phyloP scores from a whole-genome alignment of 2,797 vertebrate genomes.

The Lacerta bilineata region DNA sequence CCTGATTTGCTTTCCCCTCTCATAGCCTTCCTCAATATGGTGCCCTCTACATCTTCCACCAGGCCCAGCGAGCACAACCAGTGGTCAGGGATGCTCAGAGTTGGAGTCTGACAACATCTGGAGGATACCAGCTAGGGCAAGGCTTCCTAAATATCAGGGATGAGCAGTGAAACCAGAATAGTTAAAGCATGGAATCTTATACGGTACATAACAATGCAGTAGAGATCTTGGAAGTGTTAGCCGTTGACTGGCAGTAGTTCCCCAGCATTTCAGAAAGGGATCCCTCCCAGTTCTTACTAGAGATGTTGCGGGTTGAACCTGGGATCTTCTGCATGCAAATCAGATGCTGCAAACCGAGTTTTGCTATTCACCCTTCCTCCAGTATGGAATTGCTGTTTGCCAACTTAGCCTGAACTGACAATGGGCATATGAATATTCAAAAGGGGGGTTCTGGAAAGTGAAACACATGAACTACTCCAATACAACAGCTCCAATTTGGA shows the following conservation, averaged over 20 bases:
- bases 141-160: neutral
- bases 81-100: neutral
- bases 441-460: neutral
- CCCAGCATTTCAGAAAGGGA: too few relatives aligned
- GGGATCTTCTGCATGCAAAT: too few relatives aligned
- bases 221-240: neutral
- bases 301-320: too few relatives aligned
- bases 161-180: neutral
- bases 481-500: neutral
- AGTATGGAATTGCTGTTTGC: neutral
- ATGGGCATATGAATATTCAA: neutral
- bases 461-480: neutral
- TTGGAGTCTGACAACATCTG: neutral
- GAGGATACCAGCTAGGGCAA: neutral
- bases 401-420: neutral
- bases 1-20: neutral
- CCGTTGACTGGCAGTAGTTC: neutral
- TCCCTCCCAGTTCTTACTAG: too few relatives aligned
- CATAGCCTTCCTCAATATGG: neutral
- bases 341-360: too few relatives aligned
- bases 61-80: neutral
- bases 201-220: neutral
- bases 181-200: neutral
- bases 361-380: neutral
- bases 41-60: neutral